A percentile compares a stretch with the other conserved stretches of the same genome.
These are phyloP conservation scores for Acleris literana DNA, from an alignment of 2,888 invertebrate genomes.

Conservation along the genomic window DNA sequence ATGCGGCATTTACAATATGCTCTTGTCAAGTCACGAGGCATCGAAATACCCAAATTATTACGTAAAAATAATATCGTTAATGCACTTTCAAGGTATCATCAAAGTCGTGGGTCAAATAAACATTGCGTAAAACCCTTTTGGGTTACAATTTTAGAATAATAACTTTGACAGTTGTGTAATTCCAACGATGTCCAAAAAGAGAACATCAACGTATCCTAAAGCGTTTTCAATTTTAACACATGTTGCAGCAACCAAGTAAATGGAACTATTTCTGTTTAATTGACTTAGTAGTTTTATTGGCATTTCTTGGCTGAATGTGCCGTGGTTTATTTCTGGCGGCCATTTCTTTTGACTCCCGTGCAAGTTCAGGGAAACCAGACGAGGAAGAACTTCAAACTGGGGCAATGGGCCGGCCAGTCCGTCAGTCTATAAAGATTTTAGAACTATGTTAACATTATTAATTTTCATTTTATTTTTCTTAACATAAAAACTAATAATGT, in stretches of 20 bases:
- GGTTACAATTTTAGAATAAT: not conserved
- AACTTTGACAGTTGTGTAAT: too few relatives aligned
- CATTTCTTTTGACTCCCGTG: constrained; percentile 55
- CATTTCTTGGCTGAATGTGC: constrained; percentile 52
- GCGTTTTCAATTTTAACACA: not conserved
- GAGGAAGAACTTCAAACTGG: constrained; percentile 69
- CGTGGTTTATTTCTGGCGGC: constrained; percentile 58
- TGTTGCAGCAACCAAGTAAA: not conserved
- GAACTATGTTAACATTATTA: constrained; percentile 29
- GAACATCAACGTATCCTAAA: not conserved
- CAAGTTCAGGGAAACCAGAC: constrained; percentile 78
- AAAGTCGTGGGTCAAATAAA: constrained; percentile 2
- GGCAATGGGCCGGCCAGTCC: constrained; percentile 60
- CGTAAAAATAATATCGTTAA: constrained; percentile 29
- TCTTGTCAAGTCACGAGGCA: constrained; percentile 38
- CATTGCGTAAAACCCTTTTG: constrained; percentile 14
- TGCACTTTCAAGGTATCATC: constrained; percentile 8
- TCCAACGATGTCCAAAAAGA: too few relatives aligned
- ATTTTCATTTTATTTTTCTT: constrained; percentile 22
- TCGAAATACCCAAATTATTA: constrained; percentile 20
- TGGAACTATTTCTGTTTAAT: not conserved
- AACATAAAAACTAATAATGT: constrained; percentile 14
- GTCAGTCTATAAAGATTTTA: constrained; percentile 39
- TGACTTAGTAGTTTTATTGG: constrained; percentile 6
- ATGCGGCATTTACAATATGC: constrained; percentile 44